phyloP scores from a whole-genome alignment of 2,113 vertebrate species.

The Thamnaconus septentrionalis region DNA sequence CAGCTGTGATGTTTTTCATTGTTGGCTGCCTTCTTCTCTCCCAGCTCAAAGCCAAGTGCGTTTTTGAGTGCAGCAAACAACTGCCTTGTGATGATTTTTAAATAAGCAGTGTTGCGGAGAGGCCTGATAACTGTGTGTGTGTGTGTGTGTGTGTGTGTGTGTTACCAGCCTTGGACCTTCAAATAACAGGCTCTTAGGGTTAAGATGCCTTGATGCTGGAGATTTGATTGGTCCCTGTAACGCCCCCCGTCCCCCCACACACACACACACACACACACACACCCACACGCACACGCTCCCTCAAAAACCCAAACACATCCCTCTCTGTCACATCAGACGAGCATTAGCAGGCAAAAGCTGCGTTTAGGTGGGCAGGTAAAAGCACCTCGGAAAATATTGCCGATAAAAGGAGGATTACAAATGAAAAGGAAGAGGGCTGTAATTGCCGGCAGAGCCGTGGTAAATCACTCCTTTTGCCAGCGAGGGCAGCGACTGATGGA shows the following conservation, averaged over 20 bases:
- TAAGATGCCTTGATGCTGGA: constrained; percentile 16
- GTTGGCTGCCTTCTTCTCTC: not conserved
- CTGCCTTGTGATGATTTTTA: too few species aligned
- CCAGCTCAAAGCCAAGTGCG: too few species aligned
- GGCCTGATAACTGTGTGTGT: not conserved
- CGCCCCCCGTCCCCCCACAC: too few species aligned
- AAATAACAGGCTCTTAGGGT: too few species aligned
- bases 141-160: not conserved
- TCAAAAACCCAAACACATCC: constrained; percentile 26
- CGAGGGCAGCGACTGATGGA: constrained; percentile 6
- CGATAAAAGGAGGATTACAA: constrained; percentile 22
- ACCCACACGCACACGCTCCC: not conserved
- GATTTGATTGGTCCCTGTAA: constrained; percentile 17
- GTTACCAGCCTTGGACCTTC: too few species aligned
- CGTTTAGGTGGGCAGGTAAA: constrained; percentile 41
- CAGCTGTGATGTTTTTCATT: not conserved
- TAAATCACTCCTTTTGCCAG: constrained; percentile 26
- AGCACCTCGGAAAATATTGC: constrained; percentile 30
- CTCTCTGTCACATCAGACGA: constrained; percentile 48
- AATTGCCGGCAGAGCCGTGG: constrained; percentile 26
- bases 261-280: too few species aligned
- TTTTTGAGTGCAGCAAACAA: too few species aligned
- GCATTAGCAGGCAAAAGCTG: constrained; percentile 28
- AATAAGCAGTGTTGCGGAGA: not conserved
- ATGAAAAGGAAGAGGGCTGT: constrained; percentile 26